Percentiles rank a stretch among this genome's conserved stretches.
Evolutionary conservation across 2,113 vertebrate genomes (phyloP).

Genomic region (Campylomormyrus tamandua): DNA sequence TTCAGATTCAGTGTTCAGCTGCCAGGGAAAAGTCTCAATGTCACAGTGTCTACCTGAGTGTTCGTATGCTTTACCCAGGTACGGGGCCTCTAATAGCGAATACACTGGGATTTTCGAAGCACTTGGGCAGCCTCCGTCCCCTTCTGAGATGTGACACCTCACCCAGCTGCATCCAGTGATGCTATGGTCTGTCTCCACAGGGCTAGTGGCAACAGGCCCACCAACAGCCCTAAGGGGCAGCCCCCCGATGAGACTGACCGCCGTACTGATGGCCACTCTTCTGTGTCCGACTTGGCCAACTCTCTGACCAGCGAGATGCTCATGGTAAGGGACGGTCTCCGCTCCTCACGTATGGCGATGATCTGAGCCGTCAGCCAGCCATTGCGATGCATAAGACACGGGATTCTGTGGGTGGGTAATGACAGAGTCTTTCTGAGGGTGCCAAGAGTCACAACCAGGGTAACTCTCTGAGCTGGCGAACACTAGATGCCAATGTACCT

Average conservation of each 20-base stretch:
- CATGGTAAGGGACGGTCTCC: conserved; percentile 70
- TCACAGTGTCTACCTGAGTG: neutral
- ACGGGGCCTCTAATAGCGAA: neutral
- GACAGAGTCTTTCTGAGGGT: neutral
- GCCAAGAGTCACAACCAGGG: neutral
- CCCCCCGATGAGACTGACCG: conserved; percentile 74
- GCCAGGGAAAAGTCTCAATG: neutral
- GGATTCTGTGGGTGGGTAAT: neutral
- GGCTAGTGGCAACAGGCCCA: conserved; percentile 76
- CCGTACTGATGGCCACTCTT: conserved; percentile 80
- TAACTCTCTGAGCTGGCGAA: neutral
- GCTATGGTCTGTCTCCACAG: conserved; percentile 45
- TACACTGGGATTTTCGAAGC: neutral
- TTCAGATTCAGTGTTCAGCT: neutral
- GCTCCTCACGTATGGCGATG: neutral
- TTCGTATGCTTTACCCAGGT: neutral
- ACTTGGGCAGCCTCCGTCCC: neutral
- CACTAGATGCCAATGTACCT: neutral
- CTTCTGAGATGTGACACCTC: neutral
- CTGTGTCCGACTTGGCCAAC: conserved; percentile 90
- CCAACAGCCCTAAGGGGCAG: conserved; percentile 72
- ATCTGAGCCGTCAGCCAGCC: neutral
- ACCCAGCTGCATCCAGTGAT: neutral
- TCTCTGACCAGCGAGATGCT: conserved; percentile 97
- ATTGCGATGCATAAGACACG: neutral